These are phyloP conservation scores for Aphaenogaster floridana DNA, from an alignment of 1,140 invertebrate species.

Conservation along the genomic window DNA sequence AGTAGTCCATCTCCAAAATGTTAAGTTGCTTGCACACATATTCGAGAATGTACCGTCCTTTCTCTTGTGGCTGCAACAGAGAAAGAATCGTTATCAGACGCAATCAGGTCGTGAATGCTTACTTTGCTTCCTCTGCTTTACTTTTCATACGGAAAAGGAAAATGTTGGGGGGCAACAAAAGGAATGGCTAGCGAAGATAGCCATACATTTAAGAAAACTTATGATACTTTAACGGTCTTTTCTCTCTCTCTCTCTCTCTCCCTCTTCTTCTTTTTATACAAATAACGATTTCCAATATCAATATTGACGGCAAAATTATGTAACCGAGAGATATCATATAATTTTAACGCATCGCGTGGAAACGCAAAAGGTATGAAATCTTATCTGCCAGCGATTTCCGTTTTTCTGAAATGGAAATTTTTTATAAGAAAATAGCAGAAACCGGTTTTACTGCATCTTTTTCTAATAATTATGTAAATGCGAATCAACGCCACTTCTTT, in stretches of 20 bases:
- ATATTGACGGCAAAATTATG: slow-evolving; percentile 22
- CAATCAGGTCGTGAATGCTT: background rate
- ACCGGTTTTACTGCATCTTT: background rate
- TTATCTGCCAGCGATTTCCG: background rate
- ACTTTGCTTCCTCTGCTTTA: background rate
- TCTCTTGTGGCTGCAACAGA: slow-evolving; percentile 94
- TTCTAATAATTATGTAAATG: slow-evolving; percentile 12
- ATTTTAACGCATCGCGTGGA: slow-evolving; percentile 10
- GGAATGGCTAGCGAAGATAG: background rate
- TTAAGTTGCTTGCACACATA: slow-evolving; percentile 97
- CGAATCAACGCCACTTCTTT: background rate
- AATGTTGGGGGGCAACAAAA: background rate
- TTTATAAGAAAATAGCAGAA: background rate
- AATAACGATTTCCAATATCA: slow-evolving; percentile 22
- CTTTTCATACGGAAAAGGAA: background rate
- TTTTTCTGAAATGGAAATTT: background rate
- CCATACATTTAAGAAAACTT: background rate
- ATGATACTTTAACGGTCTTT: background rate
- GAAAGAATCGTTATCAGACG: slow-evolving; percentile 1
- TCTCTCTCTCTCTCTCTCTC: background rate
- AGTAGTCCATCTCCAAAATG: slow-evolving; percentile 98
- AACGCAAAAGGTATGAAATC: background rate
- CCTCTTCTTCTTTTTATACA: slow-evolving; percentile 2
- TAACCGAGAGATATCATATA: background rate
- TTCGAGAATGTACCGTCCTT: slow-evolving; percentile 97